phyloP scores from a whole-genome alignment of 2,113 vertebrate genomes.

The Leuciscus idus region DNA sequence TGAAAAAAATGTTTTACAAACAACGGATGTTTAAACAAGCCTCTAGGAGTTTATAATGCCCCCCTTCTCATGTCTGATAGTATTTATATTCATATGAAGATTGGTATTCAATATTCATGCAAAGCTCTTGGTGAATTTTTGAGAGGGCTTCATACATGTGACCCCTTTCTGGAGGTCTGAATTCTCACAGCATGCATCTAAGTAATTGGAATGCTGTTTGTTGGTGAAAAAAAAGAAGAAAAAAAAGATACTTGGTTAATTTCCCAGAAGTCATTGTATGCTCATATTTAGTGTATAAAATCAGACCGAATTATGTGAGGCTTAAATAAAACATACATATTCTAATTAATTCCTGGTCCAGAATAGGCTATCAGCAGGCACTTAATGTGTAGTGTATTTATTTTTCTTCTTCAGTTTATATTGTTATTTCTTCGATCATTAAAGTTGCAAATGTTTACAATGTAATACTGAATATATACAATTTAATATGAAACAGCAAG shows the following conservation, averaged over 20 bases:
- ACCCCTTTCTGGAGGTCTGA: constrained; percentile 39
- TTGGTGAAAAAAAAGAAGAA: neutral
- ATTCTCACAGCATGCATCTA: constrained; percentile 20
- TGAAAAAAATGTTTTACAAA: neutral
- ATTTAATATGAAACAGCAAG: neutral
- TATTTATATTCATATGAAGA: constrained; percentile 26
- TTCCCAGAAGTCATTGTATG: constrained; percentile 19
- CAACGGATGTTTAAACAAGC: constrained; percentile 6
- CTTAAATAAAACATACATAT: constrained; percentile 14
- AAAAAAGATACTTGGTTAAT: neutral
- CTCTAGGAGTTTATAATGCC: neutral
- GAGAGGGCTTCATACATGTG: constrained; percentile 19
- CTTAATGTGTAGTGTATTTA: neutral
- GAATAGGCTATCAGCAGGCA: neutral
- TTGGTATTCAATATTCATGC: constrained; percentile 34
- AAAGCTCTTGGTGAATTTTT: constrained; percentile 19
- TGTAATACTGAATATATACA: neutral
- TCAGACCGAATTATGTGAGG: neutral
- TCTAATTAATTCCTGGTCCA: neutral
- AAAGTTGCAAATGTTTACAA: neutral
- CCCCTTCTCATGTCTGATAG: neutral
- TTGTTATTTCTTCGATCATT: neutral
- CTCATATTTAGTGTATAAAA: constrained; percentile 6
- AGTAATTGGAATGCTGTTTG: constrained; percentile 34
- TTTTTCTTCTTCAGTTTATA: neutral